Percentiles rank a stretch among this genome's conserved stretches.
These are phyloP conservation scores for Ganaspis brasiliensis DNA, from an alignment of 2,888 invertebrate species.

Conservation along the genomic window DNA sequence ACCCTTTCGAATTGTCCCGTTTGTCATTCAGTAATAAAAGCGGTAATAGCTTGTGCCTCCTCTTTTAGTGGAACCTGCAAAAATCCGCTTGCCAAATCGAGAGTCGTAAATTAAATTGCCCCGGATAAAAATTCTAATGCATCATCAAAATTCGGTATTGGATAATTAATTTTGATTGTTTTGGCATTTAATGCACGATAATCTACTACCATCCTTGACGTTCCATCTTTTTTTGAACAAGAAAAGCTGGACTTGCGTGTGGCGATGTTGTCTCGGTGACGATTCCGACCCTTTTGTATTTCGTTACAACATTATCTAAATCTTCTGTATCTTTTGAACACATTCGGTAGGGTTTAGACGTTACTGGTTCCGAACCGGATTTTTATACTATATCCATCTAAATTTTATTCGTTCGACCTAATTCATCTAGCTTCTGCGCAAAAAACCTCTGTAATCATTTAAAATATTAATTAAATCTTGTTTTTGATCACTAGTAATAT, in stretches of 20 bases:
- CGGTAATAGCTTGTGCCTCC: constrained; percentile 30
- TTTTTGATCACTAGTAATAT: neutral
- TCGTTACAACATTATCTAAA: constrained; percentile 42
- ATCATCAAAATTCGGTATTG: constrained; percentile 55
- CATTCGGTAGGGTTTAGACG: constrained; percentile 46
- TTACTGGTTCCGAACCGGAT: neutral
- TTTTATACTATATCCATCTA: constrained; percentile 35
- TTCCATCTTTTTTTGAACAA: constrained; percentile 62
- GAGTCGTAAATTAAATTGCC: constrained; percentile 49
- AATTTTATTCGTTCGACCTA: constrained; percentile 17
- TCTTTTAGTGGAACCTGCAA: constrained; percentile 40
- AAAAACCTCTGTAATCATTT: constrained; percentile 25
- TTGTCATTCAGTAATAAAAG: constrained; percentile 68
- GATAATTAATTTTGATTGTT: constrained; percentile 58
- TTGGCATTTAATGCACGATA: constrained; percentile 68
- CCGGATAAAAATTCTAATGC: constrained; percentile 52
- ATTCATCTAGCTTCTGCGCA: constrained; percentile 30
- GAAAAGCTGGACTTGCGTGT: constrained; percentile 59
- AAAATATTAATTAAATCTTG: constrained; percentile 28
- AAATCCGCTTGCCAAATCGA: constrained; percentile 50
- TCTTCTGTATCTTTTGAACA: constrained; percentile 44
- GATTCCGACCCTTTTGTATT: constrained; percentile 45
- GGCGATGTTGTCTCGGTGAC: constrained; percentile 50
- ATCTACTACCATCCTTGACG: constrained; percentile 63
- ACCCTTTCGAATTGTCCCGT: constrained; percentile 65